Percentiles rank a stretch among this genome's conserved stretches.
These are phyloP conservation scores for Mionectes olivaceus DNA, from an alignment of 2,797 vertebrate species.

Conservation along the genomic window DNA sequence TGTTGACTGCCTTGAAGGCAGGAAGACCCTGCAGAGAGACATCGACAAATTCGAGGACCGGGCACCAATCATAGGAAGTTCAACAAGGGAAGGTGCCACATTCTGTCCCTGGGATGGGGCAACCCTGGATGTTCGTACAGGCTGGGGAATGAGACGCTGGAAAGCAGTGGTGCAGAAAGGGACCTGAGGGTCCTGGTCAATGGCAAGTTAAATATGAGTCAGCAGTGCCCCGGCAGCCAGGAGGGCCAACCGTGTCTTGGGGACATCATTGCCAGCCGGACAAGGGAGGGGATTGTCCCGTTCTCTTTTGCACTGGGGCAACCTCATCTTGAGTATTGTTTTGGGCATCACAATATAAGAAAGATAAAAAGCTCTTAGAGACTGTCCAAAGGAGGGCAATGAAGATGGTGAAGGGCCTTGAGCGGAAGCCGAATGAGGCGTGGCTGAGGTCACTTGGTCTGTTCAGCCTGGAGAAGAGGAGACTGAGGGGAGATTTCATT, in stretches of 20 bases:
- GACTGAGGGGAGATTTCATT: background rate
- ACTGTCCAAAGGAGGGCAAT: background rate
- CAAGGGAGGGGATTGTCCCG: background rate
- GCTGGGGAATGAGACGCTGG: background rate
- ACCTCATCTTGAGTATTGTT: background rate
- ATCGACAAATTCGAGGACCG: background rate
- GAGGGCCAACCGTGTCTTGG: background rate
- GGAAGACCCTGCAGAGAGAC: background rate
- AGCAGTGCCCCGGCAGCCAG: background rate
- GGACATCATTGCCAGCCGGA: background rate
- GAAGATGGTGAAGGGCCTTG: background rate
- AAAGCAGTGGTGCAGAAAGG: background rate
- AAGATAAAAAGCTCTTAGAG: background rate
- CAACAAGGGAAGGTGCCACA: background rate
- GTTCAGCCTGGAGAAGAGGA: background rate
- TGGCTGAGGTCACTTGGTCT: background rate
- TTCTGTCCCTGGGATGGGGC: background rate
- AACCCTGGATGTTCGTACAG: background rate
- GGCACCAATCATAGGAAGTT: background rate
- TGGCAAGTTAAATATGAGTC: background rate
- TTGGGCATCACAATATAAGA: background rate
- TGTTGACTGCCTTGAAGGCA: background rate
- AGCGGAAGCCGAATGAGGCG: background rate
- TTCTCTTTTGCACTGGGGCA: background rate
- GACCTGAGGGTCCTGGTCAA: background rate